Base-by-base conservation (phyloP, 2,797 vertebrate species). In the Ispidina picta region DNA sequence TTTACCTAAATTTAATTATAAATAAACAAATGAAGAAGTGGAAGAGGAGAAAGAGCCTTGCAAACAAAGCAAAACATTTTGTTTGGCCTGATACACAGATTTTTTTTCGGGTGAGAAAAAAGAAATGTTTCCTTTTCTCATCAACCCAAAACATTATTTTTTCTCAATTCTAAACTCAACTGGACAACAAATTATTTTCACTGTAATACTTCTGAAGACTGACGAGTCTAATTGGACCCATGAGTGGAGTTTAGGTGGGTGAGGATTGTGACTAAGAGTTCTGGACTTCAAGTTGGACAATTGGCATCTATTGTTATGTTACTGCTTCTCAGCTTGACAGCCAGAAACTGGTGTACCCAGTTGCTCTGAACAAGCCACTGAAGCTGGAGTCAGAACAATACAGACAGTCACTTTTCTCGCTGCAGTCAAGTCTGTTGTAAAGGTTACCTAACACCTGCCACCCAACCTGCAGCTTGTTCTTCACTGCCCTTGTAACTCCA, bases 1-100 rank as follows among this genome's bases (percentile, higher is more conserved):
- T 83, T 86, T 93, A 94, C 94, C 94, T 95, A 86, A 89, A 83
- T 70, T 55, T 78, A 75, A 91, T 92, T 91, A 59, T 25, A 86
- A 83, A 79, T 54, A 77, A 79, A 63, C 70, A 88, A 87, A 82
- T 59, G n/a, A 89, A 89, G 60, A 63, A 58, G 48, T 62, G 22
- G 70, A 63, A 79, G 74, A 81, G 48, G 49, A 55, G 64, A 86
- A 90, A 69, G 63, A 86, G 31, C 23, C 28, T 74, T 82, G 55
- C 29, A 76, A 76, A 86, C 29, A 88, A 85, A 85, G 11, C 33
- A 80, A 89, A 94, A 69, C 43, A 44, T 91, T 93, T 89, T 87
- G 39, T 81, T 96, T 96, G 88, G 85, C 80, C 73, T 5, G 5
- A 69, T 55, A 60, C 13, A 37, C 25, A 64, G 5, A 6, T n/a